Conservation (phyloP, 1,140 invertebrate genomes). For the Aphis gossypii region DNA sequence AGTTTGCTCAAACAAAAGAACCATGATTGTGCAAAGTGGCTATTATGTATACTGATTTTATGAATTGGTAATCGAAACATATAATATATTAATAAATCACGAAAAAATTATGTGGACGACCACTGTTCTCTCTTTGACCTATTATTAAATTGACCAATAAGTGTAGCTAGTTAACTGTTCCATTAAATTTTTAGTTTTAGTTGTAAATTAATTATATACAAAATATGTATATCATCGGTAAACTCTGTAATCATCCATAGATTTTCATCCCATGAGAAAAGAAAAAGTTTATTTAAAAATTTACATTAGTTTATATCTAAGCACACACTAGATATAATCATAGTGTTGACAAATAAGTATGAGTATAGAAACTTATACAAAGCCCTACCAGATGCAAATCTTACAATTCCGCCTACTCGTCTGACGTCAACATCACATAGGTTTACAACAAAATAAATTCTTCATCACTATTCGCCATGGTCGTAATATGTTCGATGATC, state of each 20-base stretch:
- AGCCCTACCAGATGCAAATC: too few relatives aligned
- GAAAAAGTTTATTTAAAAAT: neutral
- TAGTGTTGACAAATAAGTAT: neutral
- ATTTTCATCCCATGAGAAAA: neutral
- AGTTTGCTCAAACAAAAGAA: neutral
- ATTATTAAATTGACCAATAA: neutral
- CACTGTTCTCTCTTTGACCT: neutral
- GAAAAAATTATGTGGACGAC: neutral
- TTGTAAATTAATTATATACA: neutral
- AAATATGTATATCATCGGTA: neutral
- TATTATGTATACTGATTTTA: neutral
- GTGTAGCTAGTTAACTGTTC: neutral
- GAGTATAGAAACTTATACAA: too few relatives aligned
- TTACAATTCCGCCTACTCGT: too few relatives aligned
- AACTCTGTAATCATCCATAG: neutral
- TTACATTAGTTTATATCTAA: neutral
- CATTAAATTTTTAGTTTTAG: neutral
- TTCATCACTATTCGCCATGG: too few relatives aligned
- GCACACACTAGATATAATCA: neutral
- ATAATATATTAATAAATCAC: neutral
- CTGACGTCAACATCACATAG: too few relatives aligned
- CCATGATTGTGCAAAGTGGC: neutral
- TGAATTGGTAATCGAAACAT: neutral
- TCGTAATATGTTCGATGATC: too few relatives aligned
- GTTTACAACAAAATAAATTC: too few relatives aligned